Base-by-base conservation (phyloP, 1,140 invertebrate genomes). In the Aplysia californica region DNA sequence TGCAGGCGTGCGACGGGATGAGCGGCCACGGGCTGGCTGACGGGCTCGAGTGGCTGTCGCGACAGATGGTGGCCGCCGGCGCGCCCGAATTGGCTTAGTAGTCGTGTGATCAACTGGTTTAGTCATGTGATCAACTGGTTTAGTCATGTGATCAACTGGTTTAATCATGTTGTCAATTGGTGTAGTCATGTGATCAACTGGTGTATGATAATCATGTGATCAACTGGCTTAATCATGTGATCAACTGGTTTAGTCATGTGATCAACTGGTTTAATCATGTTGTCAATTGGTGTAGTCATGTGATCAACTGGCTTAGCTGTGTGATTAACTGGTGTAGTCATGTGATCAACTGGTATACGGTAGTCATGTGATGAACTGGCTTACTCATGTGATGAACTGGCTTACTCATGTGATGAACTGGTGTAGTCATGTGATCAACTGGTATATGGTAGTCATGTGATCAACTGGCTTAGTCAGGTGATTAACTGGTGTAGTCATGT, bases 21-120 rank as follows among this genome's bases (percentile, higher is more conserved):
- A 97, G 96, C 88, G 98, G 97, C 72, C 94, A 98, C 89, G 98
- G 98, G 80, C 93, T 99, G 77, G 98, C 98, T 90, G 98, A 99
- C 92, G 98, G 97, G 81, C 93, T 99, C 72, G 97, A 99, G 91
- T 99, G 97, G 98, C 94, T 99, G 84, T 98, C 97, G 90, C 97
- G 97, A 92, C 92, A 89, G 69, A 85, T 89, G 77, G 84, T 87
- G 21, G 85, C 86, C 26, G 83, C 86, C 23, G 86, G 86, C 3
- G 82, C 86, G 26, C 84, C 85, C 35, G 86, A 87, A 72, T 69
- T 86, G n/a, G 82, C 82, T 1, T 87, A 76, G 75, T 15, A 29
- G 20, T n/a, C 50, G 2, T 36, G 35, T 39, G n/a, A 6, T 61
- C n/a, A n/a, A n/a, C n/a, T n/a, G n/a, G n/a, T n/a, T n/a, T n/a